Evolutionary conservation across 2,797 vertebrate genomes (phyloP).

Genomic region (Bradypodion pumilum): DNA sequence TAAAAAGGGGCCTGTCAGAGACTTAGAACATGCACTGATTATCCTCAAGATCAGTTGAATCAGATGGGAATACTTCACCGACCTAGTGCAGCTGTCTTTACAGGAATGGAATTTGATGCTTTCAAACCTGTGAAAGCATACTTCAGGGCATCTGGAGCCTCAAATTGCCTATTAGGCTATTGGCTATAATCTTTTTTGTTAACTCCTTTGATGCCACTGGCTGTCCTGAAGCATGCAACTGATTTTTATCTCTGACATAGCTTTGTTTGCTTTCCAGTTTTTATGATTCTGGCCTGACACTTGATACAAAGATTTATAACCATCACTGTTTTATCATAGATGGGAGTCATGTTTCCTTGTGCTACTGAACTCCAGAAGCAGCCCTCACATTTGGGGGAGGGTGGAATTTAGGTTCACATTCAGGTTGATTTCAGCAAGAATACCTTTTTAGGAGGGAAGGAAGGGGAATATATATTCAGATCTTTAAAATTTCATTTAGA

Average conservation of each 20-base stretch:
- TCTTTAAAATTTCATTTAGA: too few species aligned
- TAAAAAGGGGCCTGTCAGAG: conserved; percentile 32
- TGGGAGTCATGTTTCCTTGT: background rate
- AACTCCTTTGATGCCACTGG: conserved; percentile 46
- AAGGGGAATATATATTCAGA: too few species aligned
- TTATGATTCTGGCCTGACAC: background rate
- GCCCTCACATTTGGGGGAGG: background rate
- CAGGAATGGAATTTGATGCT: conserved; percentile 49
- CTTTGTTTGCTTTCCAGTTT: conserved; percentile 45
- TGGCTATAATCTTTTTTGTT: conserved; percentile 14
- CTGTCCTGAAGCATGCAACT: background rate
- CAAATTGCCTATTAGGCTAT: conserved; percentile 44
- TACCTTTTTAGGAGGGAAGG: background rate
- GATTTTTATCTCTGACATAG: conserved; percentile 24
- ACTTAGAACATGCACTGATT: conserved; percentile 45
- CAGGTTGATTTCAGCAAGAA: background rate
- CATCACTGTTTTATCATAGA: background rate
- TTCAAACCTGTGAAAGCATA: conserved; percentile 49
- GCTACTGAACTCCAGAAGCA: background rate
- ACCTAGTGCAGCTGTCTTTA: conserved; percentile 47
- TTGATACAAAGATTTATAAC: conserved; percentile 8
- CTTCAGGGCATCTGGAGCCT: conserved; percentile 47
- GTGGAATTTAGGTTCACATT: background rate
- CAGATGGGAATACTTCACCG: conserved; percentile 48
- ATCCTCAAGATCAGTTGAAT: conserved; percentile 57